These are phyloP conservation scores for Mycetomoellerius zeteki DNA, from an alignment of 1,140 invertebrate species.

Conservation along the genomic window DNA sequence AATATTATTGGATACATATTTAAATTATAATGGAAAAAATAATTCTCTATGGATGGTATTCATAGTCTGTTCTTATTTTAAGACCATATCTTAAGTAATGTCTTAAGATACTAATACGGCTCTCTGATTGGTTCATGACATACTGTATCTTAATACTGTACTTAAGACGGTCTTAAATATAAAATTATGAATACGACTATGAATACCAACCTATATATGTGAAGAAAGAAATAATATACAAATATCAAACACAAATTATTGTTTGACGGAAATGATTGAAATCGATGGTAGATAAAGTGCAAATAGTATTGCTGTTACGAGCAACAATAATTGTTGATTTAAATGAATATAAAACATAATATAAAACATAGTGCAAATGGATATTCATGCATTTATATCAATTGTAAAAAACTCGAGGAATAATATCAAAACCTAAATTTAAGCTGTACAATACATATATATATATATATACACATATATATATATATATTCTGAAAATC, in stretches of 20 bases:
- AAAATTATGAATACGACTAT: no score
- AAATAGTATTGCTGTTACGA: constrained; percentile 29
- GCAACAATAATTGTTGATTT: constrained; percentile 1
- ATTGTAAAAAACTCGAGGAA: constrained; percentile 15
- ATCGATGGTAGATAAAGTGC: constrained; percentile 1
- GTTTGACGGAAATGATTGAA: background rate
- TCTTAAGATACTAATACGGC: no score
- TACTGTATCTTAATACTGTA: no score
- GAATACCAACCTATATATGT: background rate
- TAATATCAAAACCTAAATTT: constrained; percentile 32
- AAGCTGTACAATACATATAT: background rate
- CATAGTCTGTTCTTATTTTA: no score
- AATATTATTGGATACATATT: constrained; percentile 1
- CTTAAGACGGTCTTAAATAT: no score
- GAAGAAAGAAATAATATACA: background rate
- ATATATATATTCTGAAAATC: constrained; percentile 7
- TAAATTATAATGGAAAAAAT: constrained; percentile 3
- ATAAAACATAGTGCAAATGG: background rate
- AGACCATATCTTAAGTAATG: no score
- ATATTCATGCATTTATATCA: constrained; percentile 38
- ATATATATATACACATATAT: background rate
- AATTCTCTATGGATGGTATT: background rate
- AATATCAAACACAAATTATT: constrained; percentile 14
- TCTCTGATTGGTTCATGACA: no score
- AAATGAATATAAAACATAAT: constrained; percentile 14